Base-by-base conservation (phyloP, 2,113 vertebrate genomes). In the Nycticryphes semicollaris region DNA sequence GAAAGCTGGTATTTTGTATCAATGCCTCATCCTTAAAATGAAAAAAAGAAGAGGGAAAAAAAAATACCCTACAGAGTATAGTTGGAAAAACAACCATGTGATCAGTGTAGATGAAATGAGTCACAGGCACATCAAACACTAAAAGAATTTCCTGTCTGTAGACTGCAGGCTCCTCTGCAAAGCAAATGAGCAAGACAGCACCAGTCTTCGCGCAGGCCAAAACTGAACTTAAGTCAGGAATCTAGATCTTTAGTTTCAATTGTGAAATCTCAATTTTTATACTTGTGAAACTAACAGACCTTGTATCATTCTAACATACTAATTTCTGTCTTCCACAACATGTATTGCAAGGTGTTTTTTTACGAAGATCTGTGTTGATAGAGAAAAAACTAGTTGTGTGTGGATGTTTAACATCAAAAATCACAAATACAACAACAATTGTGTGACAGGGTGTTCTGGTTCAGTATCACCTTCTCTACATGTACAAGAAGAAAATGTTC, bases 91-190 rank as follows among this genome's bases (percentile, higher is more conserved):
- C 96, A 98, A 98, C 97, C 96, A 88, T 93, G 93, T 96, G 96
- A 90, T 64, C 97, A 97, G 98, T 85, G 97, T 96, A 98, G 97
- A 96, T 73, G 50, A 96, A 96, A 97, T 98, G 93, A 98, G 95
- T 98, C 98, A 98, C 96, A 96, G 98, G 94, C 97, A 97, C 93
- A 96, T 94, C 96, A 96, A 85, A 97, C 92, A 96, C 96, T 97
- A 94, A 97, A 98, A 97, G 97, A 97, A 97, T 98, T 98, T 98
- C 98, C 98, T 98, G 98, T 97, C 87, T 86, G 73, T n/a, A 89
- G 88, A 92, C 89, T 97, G 72, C 93, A 97, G 76, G 41, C 75
- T 94, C 81, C 92, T 97, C 93, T 93, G 92, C 88, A 97, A 97
- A 93, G 84, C 93, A 96, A 97, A 96, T 69, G 84, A 97, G 67